A percentile compares a stretch with the other conserved stretches of the same genome.
Conservation (phyloP, 2,797 vertebrate species). For the Lepilemur septentrionalis region DNA sequence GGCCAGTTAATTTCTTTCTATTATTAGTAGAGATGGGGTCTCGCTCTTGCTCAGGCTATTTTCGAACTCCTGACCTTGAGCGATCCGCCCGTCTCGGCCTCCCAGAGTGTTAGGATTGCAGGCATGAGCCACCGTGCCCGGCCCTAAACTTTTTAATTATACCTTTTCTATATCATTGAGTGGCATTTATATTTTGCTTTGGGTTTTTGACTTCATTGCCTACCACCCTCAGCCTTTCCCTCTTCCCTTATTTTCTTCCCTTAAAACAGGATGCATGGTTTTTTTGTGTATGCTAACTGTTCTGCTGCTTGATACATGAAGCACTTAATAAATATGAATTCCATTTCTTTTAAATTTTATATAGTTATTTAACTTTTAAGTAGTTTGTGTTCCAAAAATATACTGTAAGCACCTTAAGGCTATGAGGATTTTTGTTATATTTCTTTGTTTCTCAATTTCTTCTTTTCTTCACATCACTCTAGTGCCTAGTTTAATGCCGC, state of each 20-base stretch:
- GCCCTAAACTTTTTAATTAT: neutral
- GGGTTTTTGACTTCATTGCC: neutral
- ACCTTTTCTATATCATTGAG: neutral
- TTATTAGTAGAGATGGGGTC: too few relatives aligned
- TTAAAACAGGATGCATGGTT: neutral
- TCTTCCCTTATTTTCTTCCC: neutral
- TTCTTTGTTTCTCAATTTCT: neutral
- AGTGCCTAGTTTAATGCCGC: too few relatives aligned
- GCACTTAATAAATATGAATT: slow-evolving; percentile 31
- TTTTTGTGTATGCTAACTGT: neutral
- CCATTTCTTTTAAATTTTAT: neutral
- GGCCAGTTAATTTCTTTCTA: too few relatives aligned
- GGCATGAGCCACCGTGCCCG: too few relatives aligned
- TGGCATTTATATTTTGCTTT: slow-evolving; percentile 19
- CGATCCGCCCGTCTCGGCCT: too few relatives aligned
- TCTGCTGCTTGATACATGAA: neutral
- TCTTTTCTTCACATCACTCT: neutral
- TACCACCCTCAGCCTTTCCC: neutral
- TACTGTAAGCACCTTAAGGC: neutral
- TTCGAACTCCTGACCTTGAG: too few relatives aligned
- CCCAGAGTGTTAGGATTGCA: too few relatives aligned
- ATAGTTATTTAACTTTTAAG: neutral
- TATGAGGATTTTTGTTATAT: neutral
- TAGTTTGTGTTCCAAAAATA: neutral
- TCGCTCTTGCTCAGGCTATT: too few relatives aligned